Evolutionary conservation across 2,113 vertebrate species (phyloP).

Genomic region (Formicarius rufipectus): DNA sequence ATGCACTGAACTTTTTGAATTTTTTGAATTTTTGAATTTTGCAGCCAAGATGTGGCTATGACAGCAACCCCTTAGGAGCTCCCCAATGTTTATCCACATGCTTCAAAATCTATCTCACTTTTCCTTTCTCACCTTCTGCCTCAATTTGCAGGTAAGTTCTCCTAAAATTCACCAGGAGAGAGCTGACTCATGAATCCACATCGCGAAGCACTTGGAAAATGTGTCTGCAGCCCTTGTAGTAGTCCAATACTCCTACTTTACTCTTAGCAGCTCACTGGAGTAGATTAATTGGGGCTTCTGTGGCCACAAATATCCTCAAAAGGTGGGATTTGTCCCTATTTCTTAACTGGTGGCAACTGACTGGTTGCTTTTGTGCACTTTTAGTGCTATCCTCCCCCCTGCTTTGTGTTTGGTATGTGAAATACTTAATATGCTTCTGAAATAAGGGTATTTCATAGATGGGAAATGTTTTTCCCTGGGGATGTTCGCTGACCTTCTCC

Average conservation of each 20-base stretch:
- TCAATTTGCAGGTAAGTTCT: neutral
- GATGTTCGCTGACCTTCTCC: neutral
- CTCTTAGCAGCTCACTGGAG: neutral
- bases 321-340: neutral
- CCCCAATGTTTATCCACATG: neutral
- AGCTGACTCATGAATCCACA: neutral
- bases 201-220: neutral
- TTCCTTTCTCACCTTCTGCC: neutral
- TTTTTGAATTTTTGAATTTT: too few relatives aligned
- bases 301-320: neutral
- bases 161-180: neutral
- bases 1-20: neutral
- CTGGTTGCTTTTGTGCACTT: neutral
- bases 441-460: neutral
- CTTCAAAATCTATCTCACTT: neutral
- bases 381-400: neutral
- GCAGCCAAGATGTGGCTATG: neutral
- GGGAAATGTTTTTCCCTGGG: neutral
- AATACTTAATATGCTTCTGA: neutral
- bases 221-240: neutral
- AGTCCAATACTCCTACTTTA: neutral
- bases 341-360: neutral
- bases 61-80: neutral
- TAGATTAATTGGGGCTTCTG: neutral
- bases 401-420: neutral